Base-by-base conservation (phyloP, 2,113 vertebrate species). In the Pampusana beccarii region DNA sequence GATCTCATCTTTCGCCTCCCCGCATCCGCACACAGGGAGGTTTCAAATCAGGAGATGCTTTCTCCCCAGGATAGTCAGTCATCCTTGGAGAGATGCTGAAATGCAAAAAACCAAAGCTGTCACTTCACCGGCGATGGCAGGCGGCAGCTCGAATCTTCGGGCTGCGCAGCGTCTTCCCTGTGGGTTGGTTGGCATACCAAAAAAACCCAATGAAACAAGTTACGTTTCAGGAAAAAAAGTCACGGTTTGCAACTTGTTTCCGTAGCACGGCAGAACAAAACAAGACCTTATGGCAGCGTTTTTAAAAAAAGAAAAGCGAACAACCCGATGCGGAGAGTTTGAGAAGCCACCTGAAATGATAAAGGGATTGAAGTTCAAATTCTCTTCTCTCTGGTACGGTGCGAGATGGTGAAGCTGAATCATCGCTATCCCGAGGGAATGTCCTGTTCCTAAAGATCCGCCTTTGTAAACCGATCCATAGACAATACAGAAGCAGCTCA, bases 401-500 rank as follows among this genome's bases (percentile, higher is more conserved):
- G 31, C 6, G 20, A 18, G 56, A 29, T 13, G 8, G 61, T 0
- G 1, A 67, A 67, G 42, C 33, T 48, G 77, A 31, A 54, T 50
- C 80, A 5, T 26, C 28, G 53, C 42, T 31, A 3, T 8, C 24
- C 42, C 57, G 31, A 24, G 23, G 74, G 53, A 75, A 10, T 1
- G n/a, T 23, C 48, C 79, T 11, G 12, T 2, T 71, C 70, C 79
- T 50, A 42, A 36, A 57, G 42, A 34, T 28, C 61, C 40, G 70
- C 77, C 48, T 16, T 46, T 26, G 54, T 17, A 31, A 66, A 48
- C 28, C 44, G 21, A 7, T 4, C 54, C 20, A 8, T 2, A 25
- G 3, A 28, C 1, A 4, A 25, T 1, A 14, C 4, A n/a, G 56
- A 69, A 24, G 14, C 2, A 60, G 16, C 56, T 51, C 17, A 24